Conservation (phyloP, 2,888 invertebrate species). For the Pyrrhia umbra region DNA sequence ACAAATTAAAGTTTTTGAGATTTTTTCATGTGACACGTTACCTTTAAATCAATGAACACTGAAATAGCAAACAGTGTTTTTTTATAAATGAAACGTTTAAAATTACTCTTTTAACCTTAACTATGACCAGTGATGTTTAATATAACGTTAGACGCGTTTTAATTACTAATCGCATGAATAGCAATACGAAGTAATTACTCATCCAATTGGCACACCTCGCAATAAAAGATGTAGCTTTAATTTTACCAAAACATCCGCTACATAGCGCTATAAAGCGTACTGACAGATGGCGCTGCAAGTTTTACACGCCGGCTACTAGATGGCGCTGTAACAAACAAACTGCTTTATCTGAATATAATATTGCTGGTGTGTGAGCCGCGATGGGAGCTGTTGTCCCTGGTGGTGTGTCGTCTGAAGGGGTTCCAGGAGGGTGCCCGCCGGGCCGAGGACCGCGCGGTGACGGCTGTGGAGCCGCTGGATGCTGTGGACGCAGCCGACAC, state of each 20-base stretch:
- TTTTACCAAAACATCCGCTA: not conserved
- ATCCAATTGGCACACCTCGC: slow-evolving; percentile 13
- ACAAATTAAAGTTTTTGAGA: slow-evolving; percentile 7
- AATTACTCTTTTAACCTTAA: not conserved
- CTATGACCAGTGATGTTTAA: slow-evolving; percentile 24
- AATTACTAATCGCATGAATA: slow-evolving; percentile 1
- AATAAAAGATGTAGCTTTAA: not conserved
- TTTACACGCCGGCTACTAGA: not conserved
- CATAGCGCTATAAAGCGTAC: slow-evolving; percentile 7
- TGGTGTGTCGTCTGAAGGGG: slow-evolving; percentile 92
- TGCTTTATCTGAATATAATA: slow-evolving; percentile 89
- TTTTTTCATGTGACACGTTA: slow-evolving; percentile 25
- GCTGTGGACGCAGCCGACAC: slow-evolving; percentile 87
- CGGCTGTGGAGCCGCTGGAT: slow-evolving; percentile 82
- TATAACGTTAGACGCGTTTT: not conserved
- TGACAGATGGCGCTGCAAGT: not conserved
- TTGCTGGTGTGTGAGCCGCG: slow-evolving; percentile 87
- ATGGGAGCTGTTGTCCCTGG: slow-evolving; percentile 88
- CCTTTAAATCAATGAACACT: not conserved
- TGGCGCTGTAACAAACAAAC: not conserved
- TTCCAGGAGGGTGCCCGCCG: slow-evolving; percentile 92
- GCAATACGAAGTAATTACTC: not conserved
- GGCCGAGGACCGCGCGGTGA: slow-evolving; percentile 80
- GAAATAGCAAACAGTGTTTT: not conserved
- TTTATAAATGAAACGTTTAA: not conserved